Evolutionary conservation across 2,797 vertebrate species (phyloP).

Genomic region (Myotis findleyi): DNA sequence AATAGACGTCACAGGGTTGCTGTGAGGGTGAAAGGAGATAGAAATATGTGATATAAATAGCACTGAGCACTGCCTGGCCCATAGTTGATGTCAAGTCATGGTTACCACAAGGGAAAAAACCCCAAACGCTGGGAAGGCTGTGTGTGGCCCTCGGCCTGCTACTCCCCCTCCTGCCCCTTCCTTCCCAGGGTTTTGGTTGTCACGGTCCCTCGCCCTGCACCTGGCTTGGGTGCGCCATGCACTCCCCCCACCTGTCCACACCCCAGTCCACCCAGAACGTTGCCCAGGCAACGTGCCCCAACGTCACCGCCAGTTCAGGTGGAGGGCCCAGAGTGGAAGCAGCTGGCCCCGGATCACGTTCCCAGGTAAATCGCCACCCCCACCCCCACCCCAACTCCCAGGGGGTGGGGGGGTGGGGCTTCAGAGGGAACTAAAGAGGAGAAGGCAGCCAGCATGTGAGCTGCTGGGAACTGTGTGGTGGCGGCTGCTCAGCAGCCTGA

Average conservation of each 20-base stretch:
- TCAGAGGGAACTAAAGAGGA: neutral
- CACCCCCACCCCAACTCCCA: neutral
- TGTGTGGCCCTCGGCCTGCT: neutral
- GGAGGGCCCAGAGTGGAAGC: slow-evolving; percentile 1
- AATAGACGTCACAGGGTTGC: neutral
- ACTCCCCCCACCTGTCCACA: slow-evolving; percentile 21
- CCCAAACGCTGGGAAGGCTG: neutral
- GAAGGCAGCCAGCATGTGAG: neutral
- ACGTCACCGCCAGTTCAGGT: slow-evolving; percentile 30
- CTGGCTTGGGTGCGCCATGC: neutral
- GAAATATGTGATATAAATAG: neutral
- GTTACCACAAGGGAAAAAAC: neutral
- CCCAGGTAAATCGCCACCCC: slow-evolving; percentile 71
- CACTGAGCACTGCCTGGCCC: neutral
- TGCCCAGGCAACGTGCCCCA: slow-evolving; percentile 28
- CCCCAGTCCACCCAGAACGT: slow-evolving; percentile 7
- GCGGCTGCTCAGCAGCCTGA: neutral
- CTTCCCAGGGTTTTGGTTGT: neutral
- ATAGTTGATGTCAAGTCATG: neutral
- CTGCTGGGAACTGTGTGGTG: neutral
- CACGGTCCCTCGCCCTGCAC: neutral
- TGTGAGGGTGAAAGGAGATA: neutral
- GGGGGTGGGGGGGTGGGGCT: too few species aligned
- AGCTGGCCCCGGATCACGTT: slow-evolving; percentile 57
- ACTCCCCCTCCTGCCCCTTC: neutral